Conservation (phyloP, 2,888 invertebrate species). For the Halictus quadricinctus region DNA sequence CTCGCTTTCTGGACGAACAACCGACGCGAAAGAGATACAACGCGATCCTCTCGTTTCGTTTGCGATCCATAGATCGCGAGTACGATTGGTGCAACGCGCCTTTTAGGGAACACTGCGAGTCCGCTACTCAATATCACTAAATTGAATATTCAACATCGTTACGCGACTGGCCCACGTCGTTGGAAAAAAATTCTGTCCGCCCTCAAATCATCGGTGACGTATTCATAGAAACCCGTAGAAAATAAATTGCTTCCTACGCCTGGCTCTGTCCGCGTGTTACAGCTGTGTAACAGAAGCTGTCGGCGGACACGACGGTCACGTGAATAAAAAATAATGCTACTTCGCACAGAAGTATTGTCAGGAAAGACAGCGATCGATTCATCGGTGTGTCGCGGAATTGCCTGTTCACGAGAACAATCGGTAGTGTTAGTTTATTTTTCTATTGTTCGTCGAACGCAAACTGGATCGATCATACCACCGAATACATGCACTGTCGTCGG, state of each 20-base stretch:
- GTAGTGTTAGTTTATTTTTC: neutral
- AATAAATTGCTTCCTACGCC: constrained; percentile 35
- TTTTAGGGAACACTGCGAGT: constrained; percentile 33
- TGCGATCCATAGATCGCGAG: neutral
- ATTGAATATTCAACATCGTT: constrained; percentile 30
- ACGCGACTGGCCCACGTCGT: constrained; percentile 27
- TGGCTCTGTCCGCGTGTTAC: constrained; percentile 5
- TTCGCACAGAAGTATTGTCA: constrained; percentile 46
- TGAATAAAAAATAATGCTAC: constrained; percentile 35
- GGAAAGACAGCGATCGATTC: constrained; percentile 23
- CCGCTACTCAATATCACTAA: constrained; percentile 16
- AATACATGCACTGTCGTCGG: neutral
- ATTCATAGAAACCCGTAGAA: constrained; percentile 44
- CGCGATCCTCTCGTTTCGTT: neutral
- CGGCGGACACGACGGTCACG: constrained; percentile 15
- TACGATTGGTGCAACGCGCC: neutral
- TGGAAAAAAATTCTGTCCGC: constrained; percentile 3
- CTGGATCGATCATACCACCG: neutral
- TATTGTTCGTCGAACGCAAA: constrained; percentile 18
- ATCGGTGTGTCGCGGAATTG: constrained; percentile 1
- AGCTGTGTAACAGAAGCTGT: constrained; percentile 1
- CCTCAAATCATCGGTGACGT: constrained; percentile 14
- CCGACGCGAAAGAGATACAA: neutral
- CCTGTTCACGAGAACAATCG: constrained; percentile 16
- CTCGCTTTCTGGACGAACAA: neutral